phyloP scores from a whole-genome alignment of 1,140 invertebrate genomes.

The Holcopasites calliopsidis region DNA sequence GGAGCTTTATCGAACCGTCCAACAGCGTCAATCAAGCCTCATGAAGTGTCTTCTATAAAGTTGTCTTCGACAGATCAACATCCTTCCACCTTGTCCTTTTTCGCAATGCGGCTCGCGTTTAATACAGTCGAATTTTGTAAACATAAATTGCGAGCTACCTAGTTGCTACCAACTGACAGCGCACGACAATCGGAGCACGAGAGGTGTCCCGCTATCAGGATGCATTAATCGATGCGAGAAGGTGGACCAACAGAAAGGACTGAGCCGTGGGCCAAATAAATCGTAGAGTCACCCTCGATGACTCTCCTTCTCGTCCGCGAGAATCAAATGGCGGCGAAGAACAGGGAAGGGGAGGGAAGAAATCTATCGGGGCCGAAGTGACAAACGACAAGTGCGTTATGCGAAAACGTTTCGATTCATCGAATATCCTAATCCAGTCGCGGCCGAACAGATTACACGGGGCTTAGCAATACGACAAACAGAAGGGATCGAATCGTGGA shows the following conservation, averaged over 20 bases:
- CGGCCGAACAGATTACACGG: conserved; percentile 37
- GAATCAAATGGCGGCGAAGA: neutral
- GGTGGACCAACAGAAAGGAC: neutral
- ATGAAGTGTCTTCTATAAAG: neutral
- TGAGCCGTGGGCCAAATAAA: conserved; percentile 16
- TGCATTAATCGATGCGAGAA: conserved; percentile 22
- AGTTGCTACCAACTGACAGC: conserved; percentile 8
- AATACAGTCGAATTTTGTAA: neutral
- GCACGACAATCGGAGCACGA: neutral
- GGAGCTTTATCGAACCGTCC: no score
- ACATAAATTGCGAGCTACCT: conserved; percentile 9
- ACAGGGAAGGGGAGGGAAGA: no score
- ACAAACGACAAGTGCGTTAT: conserved; percentile 45
- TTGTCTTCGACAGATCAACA: neutral
- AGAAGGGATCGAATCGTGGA: neutral
- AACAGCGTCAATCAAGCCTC: neutral
- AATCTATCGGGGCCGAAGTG: conserved; percentile 17
- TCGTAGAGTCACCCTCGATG: conserved; percentile 17
- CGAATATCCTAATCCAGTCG: conserved; percentile 27
- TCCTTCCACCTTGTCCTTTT: no score
- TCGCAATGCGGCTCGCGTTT: no score
- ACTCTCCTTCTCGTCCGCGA: neutral
- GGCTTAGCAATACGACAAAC: conserved; percentile 14
- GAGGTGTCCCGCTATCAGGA: conserved; percentile 1
- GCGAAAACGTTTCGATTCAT: conserved; percentile 34